phyloP scores from a whole-genome alignment of 2,797 vertebrate species.

The Netta rufina region DNA sequence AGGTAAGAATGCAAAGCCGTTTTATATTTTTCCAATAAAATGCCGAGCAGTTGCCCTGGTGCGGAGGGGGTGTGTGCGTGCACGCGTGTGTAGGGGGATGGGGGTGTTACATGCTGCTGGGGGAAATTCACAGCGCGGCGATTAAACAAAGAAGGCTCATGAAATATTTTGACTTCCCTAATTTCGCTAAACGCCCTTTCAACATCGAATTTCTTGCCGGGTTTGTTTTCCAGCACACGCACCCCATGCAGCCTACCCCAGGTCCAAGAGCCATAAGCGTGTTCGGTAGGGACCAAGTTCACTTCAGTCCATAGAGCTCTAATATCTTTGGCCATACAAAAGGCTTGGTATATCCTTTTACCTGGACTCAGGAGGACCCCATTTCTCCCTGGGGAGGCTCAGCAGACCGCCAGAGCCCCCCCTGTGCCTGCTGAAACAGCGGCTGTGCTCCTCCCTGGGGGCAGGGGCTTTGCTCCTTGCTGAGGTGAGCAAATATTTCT shows the following conservation, averaged over 20 bases:
- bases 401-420: background rate
- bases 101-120: background rate
- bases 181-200: background rate
- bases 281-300: background rate
- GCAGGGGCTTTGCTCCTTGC: background rate
- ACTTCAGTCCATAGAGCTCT: accelerated
- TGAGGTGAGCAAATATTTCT: background rate
- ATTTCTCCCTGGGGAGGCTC: background rate
- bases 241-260: accelerated
- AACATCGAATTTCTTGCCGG: background rate
- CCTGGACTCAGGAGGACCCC: background rate
- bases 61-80: background rate
- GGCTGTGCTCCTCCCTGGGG: background rate
- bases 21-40: slow-evolving; percentile 73
- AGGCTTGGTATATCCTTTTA: background rate
- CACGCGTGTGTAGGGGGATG: background rate
- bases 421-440: too few species aligned
- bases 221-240: background rate
- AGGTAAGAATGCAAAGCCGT: slow-evolving; percentile 70
- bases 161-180: background rate
- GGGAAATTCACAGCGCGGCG: background rate
- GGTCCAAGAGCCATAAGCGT: background rate
- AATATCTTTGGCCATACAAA: background rate
- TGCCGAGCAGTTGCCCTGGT: slow-evolving; percentile 38
- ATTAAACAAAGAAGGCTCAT: slow-evolving; percentile 37